Conservation (phyloP, 1,140 invertebrate species). For the Drosophila pectinifera region DNA sequence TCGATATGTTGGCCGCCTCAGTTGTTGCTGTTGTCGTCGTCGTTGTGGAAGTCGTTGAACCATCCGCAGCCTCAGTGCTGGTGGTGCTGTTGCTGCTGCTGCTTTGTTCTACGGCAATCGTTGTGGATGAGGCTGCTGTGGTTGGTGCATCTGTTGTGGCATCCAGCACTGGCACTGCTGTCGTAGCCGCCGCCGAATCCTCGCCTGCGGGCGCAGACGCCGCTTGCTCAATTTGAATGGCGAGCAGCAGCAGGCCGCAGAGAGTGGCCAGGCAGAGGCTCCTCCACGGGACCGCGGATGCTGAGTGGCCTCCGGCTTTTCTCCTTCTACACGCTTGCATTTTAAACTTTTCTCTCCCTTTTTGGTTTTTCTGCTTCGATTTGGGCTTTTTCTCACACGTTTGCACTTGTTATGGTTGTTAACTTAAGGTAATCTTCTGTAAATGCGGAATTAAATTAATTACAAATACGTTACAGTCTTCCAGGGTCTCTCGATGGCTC, state of each 20-base stretch:
- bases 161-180: slow-evolving; percentile 58
- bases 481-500: slow-evolving; percentile 24
- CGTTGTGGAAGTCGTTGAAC: slow-evolving; percentile 73
- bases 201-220: slow-evolving; percentile 79
- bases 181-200: slow-evolving; percentile 56
- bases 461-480: slow-evolving; percentile 12
- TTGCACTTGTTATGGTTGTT: slow-evolving; percentile 67
- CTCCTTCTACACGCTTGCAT: slow-evolving; percentile 73
- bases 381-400: slow-evolving; percentile 65
- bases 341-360: slow-evolving; percentile 34
- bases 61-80: slow-evolving; percentile 52
- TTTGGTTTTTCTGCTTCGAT: slow-evolving; percentile 32
- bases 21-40: slow-evolving; percentile 47
- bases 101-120: slow-evolving; percentile 73
- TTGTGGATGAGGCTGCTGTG: slow-evolving; percentile 56
- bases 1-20: slow-evolving; percentile 61
- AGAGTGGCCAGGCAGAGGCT: slow-evolving; percentile 63
- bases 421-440: slow-evolving; percentile 53
- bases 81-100: slow-evolving; percentile 18
- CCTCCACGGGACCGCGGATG: slow-evolving; percentile 52
- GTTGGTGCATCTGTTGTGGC: slow-evolving; percentile 55
- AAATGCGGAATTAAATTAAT: slow-evolving; percentile 50
- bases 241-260: slow-evolving; percentile 74
- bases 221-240: slow-evolving; percentile 77
- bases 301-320: slow-evolving; percentile 59